Conservation (phyloP, 2,113 vertebrate genomes). For the Phaethornis superciliosus region DNA sequence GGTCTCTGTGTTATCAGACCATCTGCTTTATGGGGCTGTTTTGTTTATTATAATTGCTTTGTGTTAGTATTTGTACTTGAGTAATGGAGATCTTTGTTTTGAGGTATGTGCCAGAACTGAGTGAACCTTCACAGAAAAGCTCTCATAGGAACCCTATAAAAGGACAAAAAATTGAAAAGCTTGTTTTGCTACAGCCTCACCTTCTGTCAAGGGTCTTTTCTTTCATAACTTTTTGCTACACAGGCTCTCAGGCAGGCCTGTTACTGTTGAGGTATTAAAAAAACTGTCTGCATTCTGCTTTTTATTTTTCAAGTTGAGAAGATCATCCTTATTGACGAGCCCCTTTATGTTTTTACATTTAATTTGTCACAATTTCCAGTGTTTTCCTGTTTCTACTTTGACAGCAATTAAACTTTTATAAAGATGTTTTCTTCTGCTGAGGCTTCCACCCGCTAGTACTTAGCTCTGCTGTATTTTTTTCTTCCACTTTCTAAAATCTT, state of each 20-base stretch:
- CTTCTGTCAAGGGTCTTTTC: background rate
- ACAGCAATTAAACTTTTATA: background rate
- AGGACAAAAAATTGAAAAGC: background rate
- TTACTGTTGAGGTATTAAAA: background rate
- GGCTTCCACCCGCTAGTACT: background rate
- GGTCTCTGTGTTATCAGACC: accelerated
- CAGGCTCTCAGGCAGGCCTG: background rate
- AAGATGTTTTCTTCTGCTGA: background rate
- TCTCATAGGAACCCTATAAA: background rate
- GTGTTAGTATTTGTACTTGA: background rate
- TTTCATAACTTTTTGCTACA: background rate
- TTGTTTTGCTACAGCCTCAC: accelerated
- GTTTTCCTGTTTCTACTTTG: background rate
- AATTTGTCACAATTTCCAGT: background rate
- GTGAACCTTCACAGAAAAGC: background rate
- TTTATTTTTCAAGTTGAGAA: background rate
- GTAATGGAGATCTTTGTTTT: background rate
- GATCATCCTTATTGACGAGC: background rate
- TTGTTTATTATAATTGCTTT: background rate
- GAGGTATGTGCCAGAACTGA: background rate
- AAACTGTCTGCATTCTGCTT: background rate
- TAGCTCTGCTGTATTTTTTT: background rate
- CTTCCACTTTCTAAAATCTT: background rate
- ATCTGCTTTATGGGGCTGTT: background rate
- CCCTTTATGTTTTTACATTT: background rate